Percentiles rank a stretch among this genome's conserved stretches.
Evolutionary conservation across 2,797 vertebrate genomes (phyloP).

Genomic region (Takifugu rubripes): DNA sequence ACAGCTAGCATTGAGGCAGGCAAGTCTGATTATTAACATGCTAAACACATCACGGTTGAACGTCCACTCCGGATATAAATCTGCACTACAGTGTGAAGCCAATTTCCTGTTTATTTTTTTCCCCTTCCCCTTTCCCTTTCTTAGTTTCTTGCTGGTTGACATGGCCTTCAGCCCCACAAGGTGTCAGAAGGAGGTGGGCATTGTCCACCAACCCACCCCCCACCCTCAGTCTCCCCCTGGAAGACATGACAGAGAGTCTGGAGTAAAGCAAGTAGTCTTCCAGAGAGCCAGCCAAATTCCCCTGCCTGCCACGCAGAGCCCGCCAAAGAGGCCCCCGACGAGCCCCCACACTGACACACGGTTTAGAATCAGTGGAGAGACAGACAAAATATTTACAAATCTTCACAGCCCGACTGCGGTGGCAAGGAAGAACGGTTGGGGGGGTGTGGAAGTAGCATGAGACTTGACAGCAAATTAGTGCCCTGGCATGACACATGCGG

Average conservation of each 20-base stretch:
- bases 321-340: constrained; percentile 1
- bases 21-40: constrained; percentile 44
- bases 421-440: constrained; percentile 24
- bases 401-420: constrained; percentile 55
- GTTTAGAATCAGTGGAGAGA: constrained; percentile 48
- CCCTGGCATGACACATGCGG: constrained; percentile 69
- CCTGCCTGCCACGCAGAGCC: constrained; percentile 38
- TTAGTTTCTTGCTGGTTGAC: constrained; percentile 42
- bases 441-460: constrained; percentile 28
- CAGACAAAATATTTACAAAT: constrained; percentile 74
- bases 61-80: background rate
- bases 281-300: constrained; percentile 48
- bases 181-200: constrained; percentile 5
- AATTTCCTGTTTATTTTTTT: constrained; percentile 31
- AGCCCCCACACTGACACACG: constrained; percentile 21
- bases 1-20: constrained; percentile 40
- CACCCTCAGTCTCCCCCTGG: constrained; percentile 40
- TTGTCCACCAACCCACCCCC: constrained; percentile 5
- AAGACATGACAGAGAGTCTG: constrained; percentile 60
- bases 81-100: background rate
- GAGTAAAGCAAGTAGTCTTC: constrained; percentile 48
- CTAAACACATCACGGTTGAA: background rate
- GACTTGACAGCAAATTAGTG: constrained; percentile 80
- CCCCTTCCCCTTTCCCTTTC: background rate
- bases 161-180: constrained; percentile 49